Conservation (phyloP, 1,140 invertebrate genomes). For the Penaeus vannamei region DNA sequence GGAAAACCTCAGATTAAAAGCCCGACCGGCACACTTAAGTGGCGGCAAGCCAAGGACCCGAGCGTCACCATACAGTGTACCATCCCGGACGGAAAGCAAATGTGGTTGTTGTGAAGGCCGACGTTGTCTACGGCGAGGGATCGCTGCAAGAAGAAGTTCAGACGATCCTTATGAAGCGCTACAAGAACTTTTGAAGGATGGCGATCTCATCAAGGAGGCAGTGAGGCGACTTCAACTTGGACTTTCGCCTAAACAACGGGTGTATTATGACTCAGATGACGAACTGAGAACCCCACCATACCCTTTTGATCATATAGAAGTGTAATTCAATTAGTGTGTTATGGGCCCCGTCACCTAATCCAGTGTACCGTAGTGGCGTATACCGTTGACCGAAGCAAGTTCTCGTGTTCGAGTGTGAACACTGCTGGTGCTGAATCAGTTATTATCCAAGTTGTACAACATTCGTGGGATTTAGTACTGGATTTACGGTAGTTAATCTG, state of each 20-base stretch:
- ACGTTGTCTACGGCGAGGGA: conserved; percentile 63
- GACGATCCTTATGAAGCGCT: conserved; percentile 80
- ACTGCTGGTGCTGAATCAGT: too few species aligned
- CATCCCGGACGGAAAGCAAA: conserved; percentile 71
- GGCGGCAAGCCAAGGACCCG: conserved; percentile 73
- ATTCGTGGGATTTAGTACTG: too few species aligned
- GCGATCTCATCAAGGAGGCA: conserved; percentile 81
- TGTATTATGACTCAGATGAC: conserved; percentile 67
- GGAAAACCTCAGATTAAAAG: conserved; percentile 77
- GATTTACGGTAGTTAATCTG: too few species aligned
- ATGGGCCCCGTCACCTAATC: conserved; percentile 39
- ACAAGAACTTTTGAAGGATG: conserved; percentile 78
- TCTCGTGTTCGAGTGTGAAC: background rate
- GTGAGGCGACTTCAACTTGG: conserved; percentile 78
- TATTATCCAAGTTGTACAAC: too few species aligned
- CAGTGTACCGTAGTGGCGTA: conserved; percentile 18
- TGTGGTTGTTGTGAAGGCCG: conserved; percentile 66
- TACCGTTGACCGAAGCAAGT: conserved; percentile 4
- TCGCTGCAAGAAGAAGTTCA: conserved; percentile 68
- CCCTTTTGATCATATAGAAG: conserved; percentile 67
- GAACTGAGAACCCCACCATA: conserved; percentile 67
- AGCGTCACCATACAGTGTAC: conserved; percentile 78
- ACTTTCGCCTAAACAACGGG: conserved; percentile 66
- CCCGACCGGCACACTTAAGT: conserved; percentile 72
- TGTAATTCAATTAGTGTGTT: conserved; percentile 55